These are phyloP conservation scores for Ictidomys tridecemlineatus DNA, from an alignment of 2,113 vertebrate genomes.

Conservation along the genomic window DNA sequence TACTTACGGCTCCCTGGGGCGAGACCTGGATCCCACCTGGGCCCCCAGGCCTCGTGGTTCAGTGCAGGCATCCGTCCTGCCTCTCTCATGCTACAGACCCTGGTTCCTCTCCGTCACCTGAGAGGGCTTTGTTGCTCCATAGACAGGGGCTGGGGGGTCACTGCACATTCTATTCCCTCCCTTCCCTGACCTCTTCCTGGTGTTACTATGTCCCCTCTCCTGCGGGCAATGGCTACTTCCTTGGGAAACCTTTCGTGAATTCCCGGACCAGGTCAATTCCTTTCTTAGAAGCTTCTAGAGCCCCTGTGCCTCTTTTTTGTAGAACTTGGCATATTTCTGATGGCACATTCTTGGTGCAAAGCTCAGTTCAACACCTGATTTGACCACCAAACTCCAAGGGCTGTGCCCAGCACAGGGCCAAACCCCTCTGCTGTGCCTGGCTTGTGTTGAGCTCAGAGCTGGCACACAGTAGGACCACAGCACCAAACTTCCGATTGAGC, in stretches of 20 bases:
- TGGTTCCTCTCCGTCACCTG: not conserved
- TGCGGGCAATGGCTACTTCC: not conserved
- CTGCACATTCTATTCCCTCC: not conserved
- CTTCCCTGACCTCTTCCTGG: not conserved
- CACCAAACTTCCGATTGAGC: not conserved
- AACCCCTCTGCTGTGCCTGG: not conserved
- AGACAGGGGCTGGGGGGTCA: too few species aligned
- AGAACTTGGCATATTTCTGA: not conserved
- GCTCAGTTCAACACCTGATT: not conserved
- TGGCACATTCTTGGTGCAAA: not conserved
- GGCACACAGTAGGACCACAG: not conserved
- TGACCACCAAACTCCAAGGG: not conserved
- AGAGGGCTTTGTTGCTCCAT: not conserved
- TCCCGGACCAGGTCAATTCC: not conserved
- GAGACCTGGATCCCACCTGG: not conserved
- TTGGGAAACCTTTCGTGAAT: not conserved
- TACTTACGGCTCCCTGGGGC: too few species aligned
- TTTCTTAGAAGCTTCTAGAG: not conserved
- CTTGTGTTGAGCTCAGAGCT: not conserved
- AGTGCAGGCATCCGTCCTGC: rapidly evolving
- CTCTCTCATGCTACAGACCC: not conserved
- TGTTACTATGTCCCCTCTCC: not conserved
- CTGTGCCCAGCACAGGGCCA: rapidly evolving
- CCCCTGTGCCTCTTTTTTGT: not conserved
- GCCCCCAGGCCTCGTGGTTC: not conserved